Evolutionary conservation across 2,888 invertebrate species (phyloP).

Genomic region (Eurytoma adleriae): DNA sequence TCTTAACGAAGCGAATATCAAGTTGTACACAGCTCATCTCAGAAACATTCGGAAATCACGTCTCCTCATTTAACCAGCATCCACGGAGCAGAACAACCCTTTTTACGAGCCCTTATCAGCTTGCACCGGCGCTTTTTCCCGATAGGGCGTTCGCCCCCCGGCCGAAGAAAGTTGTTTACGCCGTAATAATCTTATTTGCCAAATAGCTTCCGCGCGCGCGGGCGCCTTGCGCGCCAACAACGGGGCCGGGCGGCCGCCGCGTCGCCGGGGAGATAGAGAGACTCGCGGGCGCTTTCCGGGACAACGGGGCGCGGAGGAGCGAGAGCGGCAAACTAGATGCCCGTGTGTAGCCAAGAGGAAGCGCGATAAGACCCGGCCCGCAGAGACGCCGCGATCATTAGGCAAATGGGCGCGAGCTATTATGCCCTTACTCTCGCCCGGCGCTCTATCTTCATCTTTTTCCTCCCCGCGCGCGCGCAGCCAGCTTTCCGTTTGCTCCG

Average conservation of each 20-base stretch:
- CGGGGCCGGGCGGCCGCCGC: conserved; percentile 18
- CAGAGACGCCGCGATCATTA: conserved; percentile 67
- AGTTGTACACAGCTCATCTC: too few species aligned
- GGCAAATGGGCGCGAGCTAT: conserved; percentile 69
- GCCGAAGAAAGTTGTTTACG: conserved; percentile 70
- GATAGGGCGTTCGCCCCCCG: neutral
- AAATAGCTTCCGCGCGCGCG: conserved; percentile 65
- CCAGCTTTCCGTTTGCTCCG: neutral
- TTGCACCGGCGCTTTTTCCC: neutral
- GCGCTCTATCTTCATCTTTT: conserved; percentile 19
- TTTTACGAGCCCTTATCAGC: neutral
- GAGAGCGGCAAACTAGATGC: conserved; percentile 45
- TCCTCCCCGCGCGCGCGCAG: neutral
- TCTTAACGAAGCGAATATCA: too few species aligned
- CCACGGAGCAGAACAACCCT: neutral
- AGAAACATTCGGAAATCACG: too few species aligned
- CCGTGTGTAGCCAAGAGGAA: conserved; percentile 74
- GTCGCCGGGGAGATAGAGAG: conserved; percentile 15
- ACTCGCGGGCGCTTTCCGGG: conserved; percentile 33
- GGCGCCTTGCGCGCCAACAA: conserved; percentile 1
- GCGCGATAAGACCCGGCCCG: conserved; percentile 70
- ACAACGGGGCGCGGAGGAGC: conserved; percentile 9
- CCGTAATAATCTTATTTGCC: conserved; percentile 73
- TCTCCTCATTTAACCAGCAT: too few species aligned
- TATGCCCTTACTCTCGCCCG: conserved; percentile 59